Conservation (phyloP, 2,113 vertebrate species). For the Datnioides undecimradiatus region DNA sequence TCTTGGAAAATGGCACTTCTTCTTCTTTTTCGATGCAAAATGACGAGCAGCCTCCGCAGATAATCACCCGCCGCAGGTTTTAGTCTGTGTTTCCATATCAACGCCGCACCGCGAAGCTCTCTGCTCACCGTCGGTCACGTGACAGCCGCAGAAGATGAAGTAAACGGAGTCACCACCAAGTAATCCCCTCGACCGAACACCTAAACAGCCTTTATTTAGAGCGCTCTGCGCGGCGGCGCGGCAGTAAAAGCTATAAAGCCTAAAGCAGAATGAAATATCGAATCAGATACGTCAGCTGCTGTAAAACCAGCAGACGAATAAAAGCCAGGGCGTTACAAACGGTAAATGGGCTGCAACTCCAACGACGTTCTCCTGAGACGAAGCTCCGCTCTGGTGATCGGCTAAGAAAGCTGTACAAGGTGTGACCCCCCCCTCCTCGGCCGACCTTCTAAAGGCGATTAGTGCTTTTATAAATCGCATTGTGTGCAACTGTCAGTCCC, state of each 20-base stretch:
- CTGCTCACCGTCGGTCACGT: background rate
- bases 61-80: background rate
- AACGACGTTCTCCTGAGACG: background rate
- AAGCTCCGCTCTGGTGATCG: slow-evolving; percentile 10
- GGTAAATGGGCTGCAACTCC: background rate
- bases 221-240: too few species aligned
- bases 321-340: background rate
- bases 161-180: background rate
- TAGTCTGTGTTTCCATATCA: background rate
- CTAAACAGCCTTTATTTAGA: background rate
- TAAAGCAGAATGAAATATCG: background rate
- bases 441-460: slow-evolving; percentile 3
- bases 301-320: background rate
- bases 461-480: background rate
- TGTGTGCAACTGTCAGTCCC: background rate
- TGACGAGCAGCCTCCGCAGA: background rate
- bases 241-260: background rate
- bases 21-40: background rate
- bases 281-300: background rate
- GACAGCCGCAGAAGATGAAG: background rate
- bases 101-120: background rate
- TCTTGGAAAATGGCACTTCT: background rate
- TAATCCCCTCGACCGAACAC: background rate
- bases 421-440: background rate
- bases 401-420: background rate